Base-by-base conservation (phyloP, 2,797 vertebrate genomes). In the Semaprochilodus insignis region DNA sequence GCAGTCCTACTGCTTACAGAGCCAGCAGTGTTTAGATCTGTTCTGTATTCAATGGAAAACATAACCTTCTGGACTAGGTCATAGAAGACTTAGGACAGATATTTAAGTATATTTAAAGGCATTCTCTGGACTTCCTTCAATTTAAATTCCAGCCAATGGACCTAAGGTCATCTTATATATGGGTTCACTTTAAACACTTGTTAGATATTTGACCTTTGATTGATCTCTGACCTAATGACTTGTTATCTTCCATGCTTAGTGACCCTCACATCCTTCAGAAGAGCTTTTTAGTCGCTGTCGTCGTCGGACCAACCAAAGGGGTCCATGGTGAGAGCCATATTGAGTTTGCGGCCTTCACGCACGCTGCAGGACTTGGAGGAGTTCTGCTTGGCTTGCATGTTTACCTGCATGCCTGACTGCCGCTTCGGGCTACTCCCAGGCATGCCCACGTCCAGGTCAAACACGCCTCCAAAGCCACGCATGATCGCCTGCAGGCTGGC, bases 351-450 rank as follows among this genome's bases (percentile, higher is more conserved):
- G 85, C 98, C 97, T 82, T 96, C 96, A 89, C 97, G 96, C 93
- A 98, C 94, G 80, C 97, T 97, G 91, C 96, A 97, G 94, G 96
- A 97, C 96, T 97, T 97, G 91, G 96, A 96, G 92, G 97, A 98
- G 96, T 99, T 99, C 96, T 98, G 96, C 94, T 98, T 98, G 84
- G 94, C 91, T 91, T 96, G 95, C 97, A 99, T 97, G 96, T 97
- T 99, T 94, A 99, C 96, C 95, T 99, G 96, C 94, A 99, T 96
- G 90, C 97, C 97, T 83, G 97, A 97, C 89, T 88, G 91, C 54
- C 92, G 91, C 0, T 90, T 78, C 13, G 78, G 80, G 89, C 90
- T 77, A 83, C 76, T 7, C 87, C 92, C 66, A 90, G 65, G 85
- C 92, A 91, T 90, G 21, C 93, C 91, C 84, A 92, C 90, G 80